These are phyloP conservation scores for Hylia prasina DNA, from an alignment of 2,113 vertebrate genomes.

Conservation along the genomic window DNA sequence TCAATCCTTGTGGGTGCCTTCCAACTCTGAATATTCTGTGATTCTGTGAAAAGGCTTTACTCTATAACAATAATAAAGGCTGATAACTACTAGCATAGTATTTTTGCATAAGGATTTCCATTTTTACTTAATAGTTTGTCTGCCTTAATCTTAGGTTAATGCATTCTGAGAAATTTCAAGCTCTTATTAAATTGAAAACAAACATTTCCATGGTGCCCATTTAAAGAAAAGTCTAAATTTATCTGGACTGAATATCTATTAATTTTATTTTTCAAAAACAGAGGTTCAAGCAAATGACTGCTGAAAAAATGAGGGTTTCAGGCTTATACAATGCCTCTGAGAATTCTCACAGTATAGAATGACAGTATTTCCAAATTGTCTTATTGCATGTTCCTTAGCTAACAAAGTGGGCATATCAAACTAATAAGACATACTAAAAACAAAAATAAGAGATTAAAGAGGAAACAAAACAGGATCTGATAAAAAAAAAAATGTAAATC, in stretches of 20 bases:
- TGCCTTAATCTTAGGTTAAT: background rate
- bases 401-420: background rate
- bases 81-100: background rate
- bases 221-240: background rate
- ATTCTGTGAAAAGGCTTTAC: background rate
- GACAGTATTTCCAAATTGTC: background rate
- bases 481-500: background rate
- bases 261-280: background rate
- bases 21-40: background rate
- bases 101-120: background rate
- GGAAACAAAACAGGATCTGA: background rate
- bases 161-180: background rate
- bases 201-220: background rate
- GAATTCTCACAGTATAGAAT: background rate
- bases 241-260: background rate
- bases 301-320: background rate
- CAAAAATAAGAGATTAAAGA: background rate
- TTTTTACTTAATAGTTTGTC: background rate
- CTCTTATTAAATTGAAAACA: background rate
- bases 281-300: background rate
- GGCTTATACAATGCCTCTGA: background rate
- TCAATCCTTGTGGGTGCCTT: background rate
- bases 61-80: background rate
- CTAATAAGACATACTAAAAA: background rate
- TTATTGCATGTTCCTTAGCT: background rate